A percentile compares a stretch with the other conserved stretches of the same genome.
These are phyloP conservation scores for Aphaenogaster rudis DNA, from an alignment of 1,140 invertebrate species.

Conservation along the genomic window DNA sequence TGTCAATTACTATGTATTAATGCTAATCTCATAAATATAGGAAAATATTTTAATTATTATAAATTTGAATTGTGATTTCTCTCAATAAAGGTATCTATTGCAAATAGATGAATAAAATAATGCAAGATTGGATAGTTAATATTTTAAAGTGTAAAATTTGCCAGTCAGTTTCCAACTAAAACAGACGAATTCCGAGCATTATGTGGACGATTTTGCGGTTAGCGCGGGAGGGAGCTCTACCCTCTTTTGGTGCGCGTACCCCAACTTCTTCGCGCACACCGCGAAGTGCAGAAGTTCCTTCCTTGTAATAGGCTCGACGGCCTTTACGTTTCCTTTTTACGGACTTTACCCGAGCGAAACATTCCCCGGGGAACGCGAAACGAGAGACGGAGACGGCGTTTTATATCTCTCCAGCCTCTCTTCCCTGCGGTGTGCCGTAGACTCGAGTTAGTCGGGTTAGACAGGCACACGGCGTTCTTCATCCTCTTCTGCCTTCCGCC, in stretches of 20 bases:
- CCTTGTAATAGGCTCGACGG: slow-evolving; percentile 67
- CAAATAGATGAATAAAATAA: neutral
- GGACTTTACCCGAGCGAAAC: slow-evolving; percentile 73
- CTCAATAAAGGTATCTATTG: neutral
- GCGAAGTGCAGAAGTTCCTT: slow-evolving; percentile 46
- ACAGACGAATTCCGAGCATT: neutral
- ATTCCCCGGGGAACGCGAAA: slow-evolving; percentile 67
- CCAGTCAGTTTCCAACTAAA: neutral
- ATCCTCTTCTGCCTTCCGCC: slow-evolving; percentile 32
- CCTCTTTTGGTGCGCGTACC: neutral
- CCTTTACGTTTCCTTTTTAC: slow-evolving; percentile 62
- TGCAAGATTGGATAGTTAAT: neutral
- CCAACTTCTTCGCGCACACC: neutral
- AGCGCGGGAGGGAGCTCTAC: neutral
- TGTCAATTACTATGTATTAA: neutral
- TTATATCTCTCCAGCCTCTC: slow-evolving; percentile 68
- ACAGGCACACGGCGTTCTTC: slow-evolving; percentile 33
- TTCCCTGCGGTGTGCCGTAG: slow-evolving; percentile 60
- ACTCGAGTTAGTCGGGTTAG: slow-evolving; percentile 66
- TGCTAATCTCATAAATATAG: neutral
- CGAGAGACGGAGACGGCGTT: slow-evolving; percentile 59
- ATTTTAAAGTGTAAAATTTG: neutral
- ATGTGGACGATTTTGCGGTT: slow-evolving; percentile 13
- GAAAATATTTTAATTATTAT: neutral
- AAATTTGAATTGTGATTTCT: neutral